Conservation (phyloP, 2,113 vertebrate genomes). For the Phylloscopus whistleri region DNA sequence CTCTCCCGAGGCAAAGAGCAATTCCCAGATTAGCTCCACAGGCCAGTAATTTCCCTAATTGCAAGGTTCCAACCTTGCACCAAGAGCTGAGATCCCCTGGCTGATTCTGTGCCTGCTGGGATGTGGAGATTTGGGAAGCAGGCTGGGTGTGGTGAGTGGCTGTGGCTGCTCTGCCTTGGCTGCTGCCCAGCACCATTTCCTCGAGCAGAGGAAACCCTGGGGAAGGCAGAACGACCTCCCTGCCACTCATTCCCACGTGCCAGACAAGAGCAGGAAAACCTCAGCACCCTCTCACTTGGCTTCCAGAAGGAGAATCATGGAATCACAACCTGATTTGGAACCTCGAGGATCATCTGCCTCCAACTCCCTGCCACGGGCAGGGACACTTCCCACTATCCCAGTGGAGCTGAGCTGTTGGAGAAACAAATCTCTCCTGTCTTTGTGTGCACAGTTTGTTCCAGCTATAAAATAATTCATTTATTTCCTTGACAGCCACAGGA, state of each 20-base stretch:
- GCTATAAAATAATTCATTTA: not conserved
- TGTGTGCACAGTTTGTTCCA: not conserved
- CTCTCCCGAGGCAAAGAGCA: not conserved
- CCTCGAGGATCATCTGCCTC: not conserved
- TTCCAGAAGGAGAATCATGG: not conserved
- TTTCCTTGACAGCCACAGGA: constrained; percentile 50
- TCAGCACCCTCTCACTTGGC: not conserved
- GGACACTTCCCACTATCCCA: not conserved
- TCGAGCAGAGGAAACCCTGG: not conserved
- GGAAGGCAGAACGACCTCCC: not conserved
- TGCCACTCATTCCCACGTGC: not conserved
- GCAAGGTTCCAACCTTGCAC: not conserved
- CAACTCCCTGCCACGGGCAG: not conserved
- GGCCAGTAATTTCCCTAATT: not conserved
- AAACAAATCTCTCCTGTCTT: not conserved
- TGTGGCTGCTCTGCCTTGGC: not conserved
- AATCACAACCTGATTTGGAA: not conserved
- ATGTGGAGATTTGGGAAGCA: not conserved
- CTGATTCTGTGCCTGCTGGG: not conserved
- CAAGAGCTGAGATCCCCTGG: not conserved
- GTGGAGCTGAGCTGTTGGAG: not conserved
- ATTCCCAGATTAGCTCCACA: not conserved
- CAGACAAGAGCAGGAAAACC: not conserved
- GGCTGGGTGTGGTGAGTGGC: not conserved
- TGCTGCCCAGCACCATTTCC: not conserved